These are phyloP conservation scores for Euspilapteryx auroguttella DNA, from an alignment of 2,888 invertebrate species.

Conservation along the genomic window DNA sequence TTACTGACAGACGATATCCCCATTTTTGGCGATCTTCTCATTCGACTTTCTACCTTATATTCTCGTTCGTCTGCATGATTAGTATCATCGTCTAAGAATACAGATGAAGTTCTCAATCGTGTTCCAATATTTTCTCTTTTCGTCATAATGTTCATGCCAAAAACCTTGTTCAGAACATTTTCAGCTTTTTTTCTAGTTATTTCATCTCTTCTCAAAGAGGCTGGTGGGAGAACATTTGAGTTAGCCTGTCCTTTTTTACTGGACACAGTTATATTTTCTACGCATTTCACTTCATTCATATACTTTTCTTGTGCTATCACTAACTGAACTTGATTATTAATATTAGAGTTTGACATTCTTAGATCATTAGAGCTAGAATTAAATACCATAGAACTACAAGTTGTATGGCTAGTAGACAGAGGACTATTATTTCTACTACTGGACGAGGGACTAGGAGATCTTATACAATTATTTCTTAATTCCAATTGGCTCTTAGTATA, in stretches of 20 bases:
- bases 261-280: conserved; percentile 46
- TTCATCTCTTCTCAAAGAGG: conserved; percentile 38
- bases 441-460: conserved; percentile 47
- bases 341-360: conserved; percentile 50
- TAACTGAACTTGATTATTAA: conserved; percentile 49
- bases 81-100: conserved; percentile 45
- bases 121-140: conserved; percentile 42
- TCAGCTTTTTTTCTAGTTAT: conserved; percentile 50
- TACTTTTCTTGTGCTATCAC: conserved; percentile 58
- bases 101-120: conserved; percentile 44
- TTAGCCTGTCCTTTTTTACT: conserved; percentile 17
- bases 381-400: conserved; percentile 57
- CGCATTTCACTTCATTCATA: conserved; percentile 50
- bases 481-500: conserved; percentile 43
- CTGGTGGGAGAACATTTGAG: conserved; percentile 34
- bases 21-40: conserved; percentile 45
- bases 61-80: conserved; percentile 36
- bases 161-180: conserved; percentile 46
- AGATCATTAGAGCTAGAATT: conserved; percentile 53
- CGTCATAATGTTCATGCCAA: conserved; percentile 49
- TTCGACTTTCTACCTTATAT: conserved; percentile 41
- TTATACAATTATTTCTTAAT: conserved; percentile 36
- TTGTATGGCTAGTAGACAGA: conserved; percentile 51
- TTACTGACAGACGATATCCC: conserved; percentile 47
- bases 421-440: conserved; percentile 53